phyloP scores from a whole-genome alignment of 2,888 invertebrate species.

The Zele albiditarsus region DNA sequence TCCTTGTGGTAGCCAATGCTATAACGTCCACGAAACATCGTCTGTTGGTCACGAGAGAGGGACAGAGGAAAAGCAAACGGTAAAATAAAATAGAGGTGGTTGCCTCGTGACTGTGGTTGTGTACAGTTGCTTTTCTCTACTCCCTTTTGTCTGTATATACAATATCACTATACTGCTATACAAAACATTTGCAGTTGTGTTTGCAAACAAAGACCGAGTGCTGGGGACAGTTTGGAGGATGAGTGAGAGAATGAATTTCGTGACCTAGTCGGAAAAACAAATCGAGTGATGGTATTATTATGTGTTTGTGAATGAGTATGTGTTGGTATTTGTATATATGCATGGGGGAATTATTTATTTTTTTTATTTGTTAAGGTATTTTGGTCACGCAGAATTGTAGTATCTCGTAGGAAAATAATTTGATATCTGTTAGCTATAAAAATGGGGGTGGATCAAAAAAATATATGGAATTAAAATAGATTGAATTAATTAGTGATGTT shows the following conservation, averaged over 20 bases:
- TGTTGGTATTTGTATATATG: neutral
- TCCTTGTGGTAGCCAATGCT: conserved; percentile 44
- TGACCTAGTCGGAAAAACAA: conserved; percentile 41
- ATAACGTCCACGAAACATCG: conserved; percentile 22
- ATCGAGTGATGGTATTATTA: conserved; percentile 35
- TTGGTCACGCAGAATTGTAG: too few species aligned
- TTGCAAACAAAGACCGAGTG: conserved; percentile 17
- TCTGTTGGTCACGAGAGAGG: neutral
- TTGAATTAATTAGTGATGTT: too few species aligned
- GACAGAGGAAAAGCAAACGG: conserved; percentile 6
- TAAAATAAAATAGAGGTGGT: conserved; percentile 15
- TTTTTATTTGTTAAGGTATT: too few species aligned
- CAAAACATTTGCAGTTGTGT: neutral
- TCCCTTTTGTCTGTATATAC: neutral
- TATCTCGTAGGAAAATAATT: too few species aligned
- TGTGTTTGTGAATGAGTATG: neutral
- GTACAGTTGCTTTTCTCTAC: neutral
- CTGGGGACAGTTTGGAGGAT: conserved; percentile 4
- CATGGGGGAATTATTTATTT: neutral
- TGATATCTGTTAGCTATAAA: too few species aligned
- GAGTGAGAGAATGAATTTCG: conserved; percentile 43
- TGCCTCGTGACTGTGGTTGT: conserved; percentile 24
- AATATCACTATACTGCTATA: neutral
- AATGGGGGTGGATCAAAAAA: too few species aligned
- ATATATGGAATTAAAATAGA: too few species aligned